Evolutionary conservation across 2,888 invertebrate species (phyloP), one percentile per base, ranked within the genome.

Genomic region (Troides helena): DNA sequence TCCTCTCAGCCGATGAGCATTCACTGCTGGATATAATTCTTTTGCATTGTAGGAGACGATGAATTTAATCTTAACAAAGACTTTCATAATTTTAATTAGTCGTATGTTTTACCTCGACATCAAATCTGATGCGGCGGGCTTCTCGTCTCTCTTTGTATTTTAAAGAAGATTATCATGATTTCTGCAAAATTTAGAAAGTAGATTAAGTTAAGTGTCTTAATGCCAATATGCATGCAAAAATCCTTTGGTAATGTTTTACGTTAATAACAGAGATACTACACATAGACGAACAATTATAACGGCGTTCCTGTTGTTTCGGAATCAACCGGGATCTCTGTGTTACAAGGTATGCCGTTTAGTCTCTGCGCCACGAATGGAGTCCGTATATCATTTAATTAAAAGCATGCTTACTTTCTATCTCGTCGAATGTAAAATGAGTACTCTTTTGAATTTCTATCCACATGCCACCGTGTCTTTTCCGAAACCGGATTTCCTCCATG

Each of bases 401-500:
- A 53, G 5, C 4, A 53, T 58, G 12, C 84, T 75, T 82, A 83
- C 94, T 93, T 83, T 94, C 94, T 46, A 95, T 79, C 85, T 95
- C 95, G 17, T 86, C 90, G 70, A 93, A 93, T 1, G 87, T 90
- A 72, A 95, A 95, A 77, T 94, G 94, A 0, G 93, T 91, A 67
- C 93, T 92, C 76, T 94, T 94, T 67, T 92, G 85, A 75, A 95
- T 89, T 73, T 93, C 92, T 60, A 90, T 87, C 81, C 95, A 94
- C 36, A 93, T 76, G 0, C 85, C 83, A 21, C 93, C 89, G 75
- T 95, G 91, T 76, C 94, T 94, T 73, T 95, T 95, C 1, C 94
- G 88, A 73, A 95, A 95, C 5, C 95, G 89, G 4, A 94, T 94
- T 80, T 95, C 95, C 79, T 95, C 95, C 92, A 95, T 94, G 66